A percentile compares a stretch with the other conserved stretches of the same genome.
These are phyloP conservation scores for Strigops habroptila DNA, from an alignment of 2,113 vertebrate species.

Conservation along the genomic window DNA sequence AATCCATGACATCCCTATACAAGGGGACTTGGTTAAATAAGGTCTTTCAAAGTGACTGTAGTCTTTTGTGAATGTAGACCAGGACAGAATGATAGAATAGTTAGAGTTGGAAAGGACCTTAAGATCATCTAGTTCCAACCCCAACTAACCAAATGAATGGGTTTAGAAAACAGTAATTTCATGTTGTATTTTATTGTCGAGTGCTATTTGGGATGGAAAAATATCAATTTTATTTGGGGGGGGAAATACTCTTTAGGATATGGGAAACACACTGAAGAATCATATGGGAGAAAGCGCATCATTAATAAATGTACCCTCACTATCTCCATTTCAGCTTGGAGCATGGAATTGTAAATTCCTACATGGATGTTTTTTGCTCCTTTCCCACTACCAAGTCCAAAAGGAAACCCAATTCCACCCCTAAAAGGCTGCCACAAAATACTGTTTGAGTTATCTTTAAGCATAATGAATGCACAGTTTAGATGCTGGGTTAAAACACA, in stretches of 20 bases:
- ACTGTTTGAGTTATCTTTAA: not conserved
- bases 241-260: not conserved
- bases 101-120: too few species aligned
- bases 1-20: not conserved
- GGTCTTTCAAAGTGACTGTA: not conserved
- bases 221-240: not conserved
- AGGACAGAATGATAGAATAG: too few species aligned
- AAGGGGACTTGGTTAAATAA: not conserved
- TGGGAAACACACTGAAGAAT: not conserved
- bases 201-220: not conserved
- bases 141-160: not conserved
- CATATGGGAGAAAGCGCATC: not conserved
- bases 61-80: rapidly evolving
- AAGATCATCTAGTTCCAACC: too few species aligned
- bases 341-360: not conserved
- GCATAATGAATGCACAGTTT: not conserved
- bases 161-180: not conserved
- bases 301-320: not conserved
- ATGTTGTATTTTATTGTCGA: not conserved
- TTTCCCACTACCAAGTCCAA: not conserved
- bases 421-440: not conserved
- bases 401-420: not conserved
- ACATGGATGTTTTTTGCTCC: not conserved
- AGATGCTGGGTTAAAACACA: not conserved
- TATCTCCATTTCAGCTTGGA: not conserved